Evolutionary conservation across 1,140 invertebrate genomes (phyloP).

Genomic region (Batillaria attramentaria): DNA sequence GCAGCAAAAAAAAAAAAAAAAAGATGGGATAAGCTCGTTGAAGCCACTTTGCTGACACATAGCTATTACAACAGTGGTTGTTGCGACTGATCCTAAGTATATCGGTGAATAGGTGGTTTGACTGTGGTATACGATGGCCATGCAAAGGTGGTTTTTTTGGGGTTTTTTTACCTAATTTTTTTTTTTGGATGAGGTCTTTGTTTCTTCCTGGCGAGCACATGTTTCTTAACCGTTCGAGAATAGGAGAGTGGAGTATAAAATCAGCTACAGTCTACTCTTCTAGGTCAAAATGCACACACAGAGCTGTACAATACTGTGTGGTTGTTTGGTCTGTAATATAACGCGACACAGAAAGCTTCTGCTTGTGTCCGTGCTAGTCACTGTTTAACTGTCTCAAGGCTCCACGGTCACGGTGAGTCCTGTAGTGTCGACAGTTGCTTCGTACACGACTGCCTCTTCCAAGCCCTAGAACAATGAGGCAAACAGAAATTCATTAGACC

Average conservation of each 20-base stretch:
- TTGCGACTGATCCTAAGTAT: background rate
- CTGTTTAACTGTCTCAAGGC: constrained; percentile 15
- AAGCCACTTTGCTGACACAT: background rate
- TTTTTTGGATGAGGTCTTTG: too few species aligned
- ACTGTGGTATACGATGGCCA: background rate
- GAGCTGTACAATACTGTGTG: background rate
- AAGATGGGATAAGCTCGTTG: too few species aligned
- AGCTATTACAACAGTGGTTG: background rate
- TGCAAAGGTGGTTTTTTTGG: background rate
- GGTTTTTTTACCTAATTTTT: too few species aligned
- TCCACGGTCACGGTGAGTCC: constrained; percentile 54
- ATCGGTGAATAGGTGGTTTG: too few species aligned
- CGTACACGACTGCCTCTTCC: constrained; percentile 55
- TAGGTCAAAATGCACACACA: background rate
- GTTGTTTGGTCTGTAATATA: background rate
- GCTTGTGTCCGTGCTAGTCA: background rate
- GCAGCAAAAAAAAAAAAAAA: too few species aligned
- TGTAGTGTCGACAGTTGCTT: constrained; percentile 53
- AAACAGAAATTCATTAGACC: too few species aligned
- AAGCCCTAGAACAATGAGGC: constrained; percentile 45
- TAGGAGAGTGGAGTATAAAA: background rate
- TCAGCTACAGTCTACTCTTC: background rate
- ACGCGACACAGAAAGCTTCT: background rate
- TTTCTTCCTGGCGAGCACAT: too few species aligned
- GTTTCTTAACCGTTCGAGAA: background rate